Evolutionary conservation across 2,888 invertebrate genomes (phyloP), one percentile per base, ranked within the genome.

Genomic region (Tyria jacobaeae): DNA sequence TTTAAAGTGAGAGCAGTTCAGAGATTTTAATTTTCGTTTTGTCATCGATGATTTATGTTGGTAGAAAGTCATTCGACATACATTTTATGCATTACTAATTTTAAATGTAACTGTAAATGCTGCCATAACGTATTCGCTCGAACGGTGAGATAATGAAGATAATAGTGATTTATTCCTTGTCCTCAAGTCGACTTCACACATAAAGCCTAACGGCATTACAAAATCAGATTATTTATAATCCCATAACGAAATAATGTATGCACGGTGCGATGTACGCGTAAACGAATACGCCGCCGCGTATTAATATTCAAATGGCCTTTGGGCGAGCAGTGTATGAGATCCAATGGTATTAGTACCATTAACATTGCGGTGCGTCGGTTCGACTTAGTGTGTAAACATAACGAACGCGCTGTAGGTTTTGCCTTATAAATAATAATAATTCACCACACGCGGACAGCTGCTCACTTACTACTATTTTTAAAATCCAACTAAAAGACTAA

Each of bases 241-340:
- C 83, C 83, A 83, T 84, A 86, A 79, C 80, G 75, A 73, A 81
- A 71, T 88, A 88, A 89, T 86, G 80, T 85, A 87, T 86, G 85
- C 86, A 76, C 78, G 80, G 78, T 79, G 81, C 83, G 81, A 75
- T 82, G 82, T 80, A 80, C 76, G 81, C 78, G 80, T 85, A 85
- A 86, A 82, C 83, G 85, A 82, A 86, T 83, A 85, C 78, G 76
- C 82, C 81, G 76, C 76, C 74, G 73, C 70, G 79, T 87, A 90
- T 91, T 90, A 92, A 91, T 91, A 92, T 91, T 91, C 88, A 90
- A 90, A 91, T 88, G 79, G 86, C 85, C 87, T 88, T 84, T 84
- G 75, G 87, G 88, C 88, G 79, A 82, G 78, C 83, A 80, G 76
- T 79, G 82, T 79, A 82, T 75, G 78, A 81, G 83, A 83, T 88